Percentiles rank a stretch among this genome's conserved stretches.
These are phyloP conservation scores for Eospalax fontanierii DNA, from an alignment of 2,797 vertebrate genomes.

Conservation along the genomic window DNA sequence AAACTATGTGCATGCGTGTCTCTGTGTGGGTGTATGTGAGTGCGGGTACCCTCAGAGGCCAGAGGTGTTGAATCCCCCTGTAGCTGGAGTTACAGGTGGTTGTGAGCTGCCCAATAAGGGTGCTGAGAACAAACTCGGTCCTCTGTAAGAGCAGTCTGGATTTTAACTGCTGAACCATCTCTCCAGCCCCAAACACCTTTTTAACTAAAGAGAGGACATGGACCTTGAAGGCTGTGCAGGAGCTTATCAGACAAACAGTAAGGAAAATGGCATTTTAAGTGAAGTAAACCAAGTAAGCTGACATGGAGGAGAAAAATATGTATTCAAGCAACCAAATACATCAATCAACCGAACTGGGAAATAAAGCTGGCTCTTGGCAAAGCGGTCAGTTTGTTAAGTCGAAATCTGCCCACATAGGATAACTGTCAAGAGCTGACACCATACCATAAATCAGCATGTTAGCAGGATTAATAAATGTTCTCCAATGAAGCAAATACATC, in stretches of 20 bases:
- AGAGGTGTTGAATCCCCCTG: too few species aligned
- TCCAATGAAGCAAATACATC: conserved; percentile 19
- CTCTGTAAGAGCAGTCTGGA: neutral
- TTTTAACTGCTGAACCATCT: neutral
- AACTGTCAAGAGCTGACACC: conserved; percentile 43
- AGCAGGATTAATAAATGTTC: neutral
- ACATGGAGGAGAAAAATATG: neutral
- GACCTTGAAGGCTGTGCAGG: neutral
- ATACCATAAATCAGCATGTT: conserved; percentile 21
- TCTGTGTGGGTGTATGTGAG: neutral
- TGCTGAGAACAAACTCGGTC: neutral
- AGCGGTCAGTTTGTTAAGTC: neutral
- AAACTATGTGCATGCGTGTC: neutral
- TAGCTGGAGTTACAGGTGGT: neutral
- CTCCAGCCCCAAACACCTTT: neutral
- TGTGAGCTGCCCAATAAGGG: neutral
- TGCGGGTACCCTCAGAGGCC: neutral
- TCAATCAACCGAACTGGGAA: neutral
- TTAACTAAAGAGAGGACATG: neutral
- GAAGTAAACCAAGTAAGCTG: neutral
- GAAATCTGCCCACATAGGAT: neutral
- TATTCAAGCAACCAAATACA: neutral
- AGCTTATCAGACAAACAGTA: conserved; percentile 15
- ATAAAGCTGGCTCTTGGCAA: neutral
- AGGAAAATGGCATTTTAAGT: neutral